Conservation (phyloP, 2,113 vertebrate species). For the Typhlomys cinereus region DNA sequence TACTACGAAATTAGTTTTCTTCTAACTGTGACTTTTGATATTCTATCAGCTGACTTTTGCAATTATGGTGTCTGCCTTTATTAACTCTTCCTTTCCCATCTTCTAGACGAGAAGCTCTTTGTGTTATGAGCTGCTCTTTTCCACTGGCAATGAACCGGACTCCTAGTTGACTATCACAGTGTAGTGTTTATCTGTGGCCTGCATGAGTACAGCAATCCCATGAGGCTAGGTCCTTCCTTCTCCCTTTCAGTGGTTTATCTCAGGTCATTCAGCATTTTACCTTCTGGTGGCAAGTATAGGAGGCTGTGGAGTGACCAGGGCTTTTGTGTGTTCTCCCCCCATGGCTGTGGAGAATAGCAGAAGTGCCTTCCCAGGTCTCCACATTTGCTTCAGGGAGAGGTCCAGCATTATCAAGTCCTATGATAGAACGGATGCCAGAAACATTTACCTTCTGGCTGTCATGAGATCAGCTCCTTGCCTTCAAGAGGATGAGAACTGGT, state of each 20-base stretch:
- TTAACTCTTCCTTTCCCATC: too few relatives aligned
- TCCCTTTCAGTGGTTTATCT: not conserved
- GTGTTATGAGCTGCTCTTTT: too few relatives aligned
- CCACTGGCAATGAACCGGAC: too few relatives aligned
- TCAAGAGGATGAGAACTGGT: not conserved
- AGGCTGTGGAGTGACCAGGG: not conserved
- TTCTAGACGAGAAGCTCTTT: too few relatives aligned
- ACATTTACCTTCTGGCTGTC: too few relatives aligned
- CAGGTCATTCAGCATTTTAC: not conserved
- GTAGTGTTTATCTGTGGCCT: too few relatives aligned
- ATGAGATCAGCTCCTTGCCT: conserved; percentile 4
- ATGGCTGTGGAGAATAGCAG: not conserved
- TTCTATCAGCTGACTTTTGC: too few relatives aligned
- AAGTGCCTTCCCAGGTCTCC: not conserved
- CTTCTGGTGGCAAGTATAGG: not conserved
- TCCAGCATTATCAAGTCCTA: not conserved
- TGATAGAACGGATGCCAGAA: not conserved
- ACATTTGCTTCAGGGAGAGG: not conserved
- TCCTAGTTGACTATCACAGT: too few relatives aligned
- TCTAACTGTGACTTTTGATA: too few relatives aligned
- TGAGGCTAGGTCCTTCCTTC: not conserved
- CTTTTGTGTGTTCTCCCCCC: not conserved
- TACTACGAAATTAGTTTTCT: too few relatives aligned
- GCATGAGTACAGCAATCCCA: not conserved
- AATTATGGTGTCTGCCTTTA: too few relatives aligned